Evolutionary conservation across 2,888 invertebrate species (phyloP).

Genomic region (Patella ulyssiponensis): DNA sequence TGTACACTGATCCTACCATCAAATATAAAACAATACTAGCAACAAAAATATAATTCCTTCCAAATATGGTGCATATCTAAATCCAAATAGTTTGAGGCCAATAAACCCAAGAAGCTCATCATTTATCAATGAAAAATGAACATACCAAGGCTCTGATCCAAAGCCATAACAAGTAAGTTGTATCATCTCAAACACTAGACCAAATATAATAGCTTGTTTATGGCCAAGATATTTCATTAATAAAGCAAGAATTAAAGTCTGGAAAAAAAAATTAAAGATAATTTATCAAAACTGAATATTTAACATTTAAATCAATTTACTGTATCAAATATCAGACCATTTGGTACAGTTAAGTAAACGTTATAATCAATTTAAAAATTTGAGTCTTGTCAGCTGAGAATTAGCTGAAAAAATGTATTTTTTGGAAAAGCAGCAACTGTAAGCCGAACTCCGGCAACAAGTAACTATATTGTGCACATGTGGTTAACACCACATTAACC

Average conservation of each 20-base stretch:
- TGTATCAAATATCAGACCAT: too few species aligned
- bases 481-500: too few species aligned
- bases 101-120: too few species aligned
- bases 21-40: neutral
- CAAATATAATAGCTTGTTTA: constrained; percentile 97
- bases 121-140: neutral
- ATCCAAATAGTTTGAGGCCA: neutral
- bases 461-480: too few species aligned
- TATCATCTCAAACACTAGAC: constrained; percentile 94
- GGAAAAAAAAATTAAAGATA: constrained; percentile 40
- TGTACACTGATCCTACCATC: neutral
- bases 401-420: too few species aligned
- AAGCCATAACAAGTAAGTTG: constrained; percentile 98
- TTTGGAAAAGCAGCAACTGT: too few species aligned
- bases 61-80: neutral
- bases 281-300: neutral
- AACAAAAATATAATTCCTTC: neutral
- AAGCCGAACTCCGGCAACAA: too few species aligned
- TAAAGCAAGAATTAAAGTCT: constrained; percentile 78
- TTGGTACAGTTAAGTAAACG: too few species aligned
- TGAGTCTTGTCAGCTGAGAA: too few species aligned
- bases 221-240: constrained; percentile 90
- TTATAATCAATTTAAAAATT: too few species aligned
- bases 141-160: constrained; percentile 92
- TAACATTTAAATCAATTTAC: too few species aligned